Evolutionary conservation across 2,888 invertebrate genomes (phyloP).

Genomic region (Synergus laeviventris): DNA sequence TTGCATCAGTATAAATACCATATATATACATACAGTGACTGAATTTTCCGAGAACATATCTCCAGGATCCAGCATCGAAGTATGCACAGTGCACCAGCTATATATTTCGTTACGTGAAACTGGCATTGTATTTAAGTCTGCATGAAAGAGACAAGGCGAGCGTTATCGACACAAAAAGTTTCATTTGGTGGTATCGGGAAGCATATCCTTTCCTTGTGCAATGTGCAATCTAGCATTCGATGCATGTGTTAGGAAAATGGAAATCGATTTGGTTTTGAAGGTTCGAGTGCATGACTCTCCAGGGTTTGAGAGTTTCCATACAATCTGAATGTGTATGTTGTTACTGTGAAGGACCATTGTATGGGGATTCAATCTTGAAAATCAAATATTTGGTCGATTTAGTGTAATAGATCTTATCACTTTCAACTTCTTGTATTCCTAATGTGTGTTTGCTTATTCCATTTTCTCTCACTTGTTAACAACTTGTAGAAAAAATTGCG

Average conservation of each 20-base stretch:
- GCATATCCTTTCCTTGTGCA: background rate
- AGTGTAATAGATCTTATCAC: conserved; percentile 12
- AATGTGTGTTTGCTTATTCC: background rate
- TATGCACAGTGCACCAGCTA: background rate
- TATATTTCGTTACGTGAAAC: conserved; percentile 11
- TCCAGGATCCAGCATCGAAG: conserved; percentile 10
- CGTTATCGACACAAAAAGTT: conserved; percentile 8
- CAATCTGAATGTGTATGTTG: conserved; percentile 31
- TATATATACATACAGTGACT: background rate
- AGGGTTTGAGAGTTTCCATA: conserved; percentile 15
- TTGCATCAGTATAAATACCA: conserved; percentile 19
- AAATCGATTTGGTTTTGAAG: conserved; percentile 21
- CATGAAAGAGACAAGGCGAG: background rate
- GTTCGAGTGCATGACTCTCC: background rate
- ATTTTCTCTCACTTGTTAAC: background rate
- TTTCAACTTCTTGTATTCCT: background rate
- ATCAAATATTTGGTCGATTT: conserved; percentile 13
- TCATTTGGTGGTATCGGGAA: background rate
- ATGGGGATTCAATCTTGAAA: conserved; percentile 8
- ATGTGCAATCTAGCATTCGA: background rate
- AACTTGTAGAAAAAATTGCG: background rate
- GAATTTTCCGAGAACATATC: conserved; percentile 22
- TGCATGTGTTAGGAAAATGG: conserved; percentile 7
- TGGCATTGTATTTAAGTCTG: conserved; percentile 19
- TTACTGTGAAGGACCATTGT: conserved; percentile 15